Base-by-base conservation (phyloP, 1,140 invertebrate species). In the Helicorthomorpha holstii region DNA sequence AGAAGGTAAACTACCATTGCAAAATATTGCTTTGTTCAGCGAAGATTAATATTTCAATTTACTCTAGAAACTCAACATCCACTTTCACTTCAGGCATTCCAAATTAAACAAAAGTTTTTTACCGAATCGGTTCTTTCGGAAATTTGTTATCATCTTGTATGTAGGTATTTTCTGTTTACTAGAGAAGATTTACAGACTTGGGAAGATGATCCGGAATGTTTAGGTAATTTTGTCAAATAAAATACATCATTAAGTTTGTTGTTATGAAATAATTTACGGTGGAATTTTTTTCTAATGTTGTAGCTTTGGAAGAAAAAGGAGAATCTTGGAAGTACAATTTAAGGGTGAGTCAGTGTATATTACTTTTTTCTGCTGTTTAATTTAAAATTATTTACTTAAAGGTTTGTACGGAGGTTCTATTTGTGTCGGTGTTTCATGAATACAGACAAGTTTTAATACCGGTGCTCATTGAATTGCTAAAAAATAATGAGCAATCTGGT, bases 261-360 rank as follows among this genome's bases (percentile, higher is more conserved):
- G 16, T 26, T 19, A 2, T 52, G 27, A 38, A 25, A 26, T 25
- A 34, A 52, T 16, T 22, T 26, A 29, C 14, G 2, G 10, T 7
- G 23, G 14, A 48, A n/a, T 25, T 16, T 14, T 44, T 51, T 50
- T 50, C 7, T 16, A 52, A 25, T 24, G 43, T 49, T 47, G 56
- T 58, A 78, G 77, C 80, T 51, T 78, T 80, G 50, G 87, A 92
- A 63, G 87, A 91, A 69, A 77, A 77, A 24, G 86, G 86, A 12
- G 88, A 94, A 66, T 81, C 83, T 41, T 93, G 86, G 83, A 93
- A 89, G 64, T 95, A 89, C 63, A 87, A 79, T 60, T 68, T 93
- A 45, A 76, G 82, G 73, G 85, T 86, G 70, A 74, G 69, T 69
- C 27, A 7, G 7, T 34, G n/a, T n/a, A n/a, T n/a, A n/a, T n/a